Evolutionary conservation across 2,888 invertebrate species (phyloP), one percentile per base, ranked within the genome.

Genomic region (Tenthredo livida): DNA sequence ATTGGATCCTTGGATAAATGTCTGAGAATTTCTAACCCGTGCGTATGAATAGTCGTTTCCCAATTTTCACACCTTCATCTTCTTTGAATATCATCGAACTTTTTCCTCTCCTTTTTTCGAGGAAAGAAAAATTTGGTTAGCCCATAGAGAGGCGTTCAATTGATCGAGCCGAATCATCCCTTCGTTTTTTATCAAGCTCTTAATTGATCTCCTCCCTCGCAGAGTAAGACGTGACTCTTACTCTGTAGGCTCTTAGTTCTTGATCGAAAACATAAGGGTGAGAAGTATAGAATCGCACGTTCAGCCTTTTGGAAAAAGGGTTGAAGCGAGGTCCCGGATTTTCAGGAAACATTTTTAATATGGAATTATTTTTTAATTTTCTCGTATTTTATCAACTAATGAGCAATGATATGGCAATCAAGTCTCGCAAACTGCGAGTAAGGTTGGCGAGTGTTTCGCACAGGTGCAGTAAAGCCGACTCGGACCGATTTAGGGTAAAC

Each of bases 401-500:
- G 17, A 70, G 40, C 40, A 72, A 72, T 72, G 72, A 40, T 72
- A 40, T 21, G 0, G 40, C 40, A 21, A 72, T 72, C 25, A 47
- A 75, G 21, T 75, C 47, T n/a, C 15, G 25, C 12, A 47, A 47
- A 25, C 25, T n/a, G 15, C 25, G 25, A 21, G 47, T 15, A 9
- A 47, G 25, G 21, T 12, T 47, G 9, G 17, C 25, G 75, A 75
- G 75, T 47, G 17, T 70, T 61, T 21, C 3, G 72, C 72, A 21
- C 72, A 73, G 72, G 29, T 40, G 72, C 33, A 29, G 43, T 40
- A 43, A 73, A 77, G 77, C 15, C 15, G 77, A n/a, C n/a, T 54
- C 10, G 50, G 47, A 80, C n/a, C 61, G 61, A 61, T 80, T 80
- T 58, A 80, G 61, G 40, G 80, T 61, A 61, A 61, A 80, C 80